Base-by-base conservation (phyloP, 2,113 vertebrate species). In the Semnornis frantzii region DNA sequence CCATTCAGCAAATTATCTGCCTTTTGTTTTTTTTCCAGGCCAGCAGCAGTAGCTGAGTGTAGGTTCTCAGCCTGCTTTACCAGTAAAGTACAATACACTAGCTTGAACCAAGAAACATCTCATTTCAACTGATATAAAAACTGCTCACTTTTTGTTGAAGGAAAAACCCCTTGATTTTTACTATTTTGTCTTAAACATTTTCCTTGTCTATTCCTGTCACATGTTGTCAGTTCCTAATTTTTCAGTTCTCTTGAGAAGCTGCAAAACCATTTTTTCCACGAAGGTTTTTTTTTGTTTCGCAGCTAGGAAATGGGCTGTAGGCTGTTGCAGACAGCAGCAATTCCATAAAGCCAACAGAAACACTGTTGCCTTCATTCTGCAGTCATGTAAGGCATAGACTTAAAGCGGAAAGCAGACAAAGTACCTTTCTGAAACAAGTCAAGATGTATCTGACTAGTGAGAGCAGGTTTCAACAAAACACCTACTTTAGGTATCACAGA, bases 1-100 rank as follows among this genome's bases (percentile, higher is more conserved):
- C 60, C 82, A 70, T 92, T 79, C 48, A 77, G 75, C 24, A 95
- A 92, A 90, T 73, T 66, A 87, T 52, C 39, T 42, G 37, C 68
- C 42, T 55, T 59, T 76, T 73, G 87, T 70, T 44, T 44, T 44
- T 44, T 16, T 44, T 44, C 39, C 46, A 94, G 34, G 24, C 34
- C 68, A 85, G 84, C 24, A 91, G 68, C 68, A 82, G 64, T 59
- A 82, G 34, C 55, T 77, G 34, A 79, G 17, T 73, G 52, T 48
- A 85, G n/a, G 30, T 82, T 77, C 73, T 74, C 33, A 83, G 34
- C 33, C 72, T 64, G 57, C 52, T 80, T 79, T 52, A 66, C 19
- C 37, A 73, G 9, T 37, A 18, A 52, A 87, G 18, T 59, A 63
- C 52, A 85, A 55, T n/a, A 70, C 18, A 31, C 11, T 59, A 70